phyloP scores from a whole-genome alignment of 2,888 invertebrate genomes.

The Dinocampus coccinellae region DNA sequence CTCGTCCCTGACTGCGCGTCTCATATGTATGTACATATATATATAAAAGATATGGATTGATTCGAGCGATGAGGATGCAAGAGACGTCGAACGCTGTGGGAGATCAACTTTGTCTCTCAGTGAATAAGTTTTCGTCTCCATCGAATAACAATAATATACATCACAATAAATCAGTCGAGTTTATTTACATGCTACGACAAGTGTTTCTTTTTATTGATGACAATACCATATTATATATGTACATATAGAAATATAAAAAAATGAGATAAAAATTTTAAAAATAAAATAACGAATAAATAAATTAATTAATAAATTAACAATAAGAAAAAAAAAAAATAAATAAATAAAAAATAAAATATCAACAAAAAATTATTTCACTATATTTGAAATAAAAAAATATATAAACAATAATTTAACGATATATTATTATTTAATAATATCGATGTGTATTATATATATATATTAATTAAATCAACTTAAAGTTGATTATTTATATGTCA shows the following conservation, averaged over 20 bases:
- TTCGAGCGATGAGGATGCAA: conserved; percentile 20
- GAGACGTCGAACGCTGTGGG: conserved; percentile 33
- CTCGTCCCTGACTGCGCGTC: conserved; percentile 24
- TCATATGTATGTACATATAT: conserved; percentile 20
- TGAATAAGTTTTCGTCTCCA: conserved; percentile 22
- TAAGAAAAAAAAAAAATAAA: not conserved
- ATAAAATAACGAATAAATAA: no score
- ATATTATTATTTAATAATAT: no score
- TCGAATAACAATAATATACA: conserved; percentile 27
- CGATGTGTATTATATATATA: not conserved
- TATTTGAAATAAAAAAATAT: no score
- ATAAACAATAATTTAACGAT: no score
- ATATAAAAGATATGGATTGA: conserved; percentile 17
- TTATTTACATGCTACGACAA: conserved; percentile 33
- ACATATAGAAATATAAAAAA: not conserved
- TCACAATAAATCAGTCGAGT: conserved; percentile 31
- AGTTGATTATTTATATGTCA: conserved; percentile 16
- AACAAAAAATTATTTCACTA: no score
- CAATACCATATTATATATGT: conserved; percentile 7
- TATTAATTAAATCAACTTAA: not conserved
- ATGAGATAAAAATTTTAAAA: not conserved
- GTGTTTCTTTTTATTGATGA: conserved; percentile 30
- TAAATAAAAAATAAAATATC: no score
- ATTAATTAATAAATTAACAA: not conserved
- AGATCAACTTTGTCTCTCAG: conserved; percentile 25